Base-by-base conservation (phyloP, 2,888 invertebrate species). In the Melanchra persicariae region DNA sequence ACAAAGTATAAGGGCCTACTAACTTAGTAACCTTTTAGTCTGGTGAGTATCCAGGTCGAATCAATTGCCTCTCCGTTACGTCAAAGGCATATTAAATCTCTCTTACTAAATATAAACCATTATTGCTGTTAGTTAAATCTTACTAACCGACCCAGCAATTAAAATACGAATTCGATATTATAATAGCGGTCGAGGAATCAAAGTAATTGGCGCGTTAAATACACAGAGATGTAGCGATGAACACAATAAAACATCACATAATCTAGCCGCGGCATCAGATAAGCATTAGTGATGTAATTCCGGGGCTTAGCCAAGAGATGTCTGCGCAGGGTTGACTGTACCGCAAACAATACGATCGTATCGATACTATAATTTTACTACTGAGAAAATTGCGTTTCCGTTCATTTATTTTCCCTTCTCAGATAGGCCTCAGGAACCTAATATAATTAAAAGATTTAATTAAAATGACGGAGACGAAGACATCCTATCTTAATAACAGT, bases 221-320 rank as follows among this genome's bases (percentile, higher is more conserved):
- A 78, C 74, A 76, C 70, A 82, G 79, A 79, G 82, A 77, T 84
- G 64, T 76, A 77, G 81, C 77, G 85, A 86, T 86, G 85, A 88
- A 86, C 81, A 85, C 84, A 87, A 85, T 88, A 86, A 87, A 87
- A 88, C 80, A 87, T 86, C 82, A 85, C 84, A 87, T 88, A 89
- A 90, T 88, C 87, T 82, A 81, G 74, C 79, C 79, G 77, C 85
- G 76, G 81, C 82, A 89, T 89, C 87, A 85, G 88, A 90, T 89
- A 88, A 87, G 80, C 81, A 82, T 83, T 74, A 81, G 85, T 91
- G 89, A 89, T 88, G 90, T 87, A 91, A 91, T 85, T 86, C 71
- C 72, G 61, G 54, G 71, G 64, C 68, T 80, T 73, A 75, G 74
- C 82, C 74, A 80, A 85, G 72, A 74, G 47, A 74, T 65, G 72